Conservation (phyloP, 2,797 vertebrate species). For the Prionace glauca region DNA sequence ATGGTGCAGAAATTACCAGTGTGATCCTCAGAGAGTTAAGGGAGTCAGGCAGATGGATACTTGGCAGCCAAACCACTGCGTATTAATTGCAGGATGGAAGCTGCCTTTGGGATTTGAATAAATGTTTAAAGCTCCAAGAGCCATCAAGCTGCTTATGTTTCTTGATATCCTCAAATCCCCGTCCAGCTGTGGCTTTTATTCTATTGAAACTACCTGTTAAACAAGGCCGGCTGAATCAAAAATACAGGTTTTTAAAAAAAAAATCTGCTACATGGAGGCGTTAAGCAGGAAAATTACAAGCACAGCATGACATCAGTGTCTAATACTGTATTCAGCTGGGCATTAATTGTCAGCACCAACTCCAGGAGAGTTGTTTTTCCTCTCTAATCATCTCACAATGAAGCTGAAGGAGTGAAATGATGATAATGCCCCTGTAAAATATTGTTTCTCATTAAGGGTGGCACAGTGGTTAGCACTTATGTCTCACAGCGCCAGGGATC, state of each 20-base stretch:
- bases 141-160: slow-evolving; percentile 12
- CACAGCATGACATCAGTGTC: slow-evolving; percentile 17
- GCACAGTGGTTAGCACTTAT: too few relatives aligned
- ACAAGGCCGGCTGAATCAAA: slow-evolving; percentile 9
- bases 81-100: slow-evolving; percentile 30
- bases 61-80: slow-evolving; percentile 17
- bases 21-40: slow-evolving; percentile 21
- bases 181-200: slow-evolving; percentile 1
- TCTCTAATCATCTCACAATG: background rate
- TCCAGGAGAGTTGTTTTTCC: background rate
- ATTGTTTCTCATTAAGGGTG: background rate
- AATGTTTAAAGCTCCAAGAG: slow-evolving; percentile 29
- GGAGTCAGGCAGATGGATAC: slow-evolving; percentile 21
- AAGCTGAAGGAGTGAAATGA: background rate
- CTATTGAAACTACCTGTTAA: slow-evolving; percentile 24
- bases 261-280: background rate
- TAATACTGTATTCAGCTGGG: background rate
- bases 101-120: slow-evolving; percentile 10
- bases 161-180: slow-evolving; percentile 32
- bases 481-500: too few relatives aligned
- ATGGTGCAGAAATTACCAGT: slow-evolving; percentile 21
- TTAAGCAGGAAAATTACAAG: background rate
- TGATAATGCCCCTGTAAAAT: background rate
- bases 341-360: background rate
- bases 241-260: background rate